phyloP scores from a whole-genome alignment of 2,113 vertebrate genomes.

The Henicopernis longicauda region DNA sequence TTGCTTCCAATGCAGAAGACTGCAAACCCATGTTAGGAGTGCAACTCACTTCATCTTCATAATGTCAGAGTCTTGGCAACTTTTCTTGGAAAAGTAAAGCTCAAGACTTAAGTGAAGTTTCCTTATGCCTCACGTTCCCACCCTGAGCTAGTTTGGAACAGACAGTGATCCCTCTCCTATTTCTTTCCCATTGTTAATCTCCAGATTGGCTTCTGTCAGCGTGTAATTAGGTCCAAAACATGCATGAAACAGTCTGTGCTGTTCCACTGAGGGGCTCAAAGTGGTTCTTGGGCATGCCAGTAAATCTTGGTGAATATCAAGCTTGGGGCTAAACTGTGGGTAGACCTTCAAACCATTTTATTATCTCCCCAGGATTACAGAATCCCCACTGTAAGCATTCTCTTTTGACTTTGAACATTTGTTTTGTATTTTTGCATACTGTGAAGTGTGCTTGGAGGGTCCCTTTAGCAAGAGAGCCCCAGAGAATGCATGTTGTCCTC shows the following conservation, averaged over 20 bases:
- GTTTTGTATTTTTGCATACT: background rate
- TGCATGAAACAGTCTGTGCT: background rate
- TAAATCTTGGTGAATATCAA: background rate
- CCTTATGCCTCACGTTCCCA: background rate
- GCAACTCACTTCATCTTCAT: slow-evolving; percentile 4
- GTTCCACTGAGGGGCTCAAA: background rate
- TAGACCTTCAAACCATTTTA: background rate
- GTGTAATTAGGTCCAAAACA: background rate
- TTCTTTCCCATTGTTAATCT: background rate
- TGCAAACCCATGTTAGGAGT: slow-evolving; percentile 24
- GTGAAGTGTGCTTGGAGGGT: background rate
- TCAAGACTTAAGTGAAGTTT: background rate
- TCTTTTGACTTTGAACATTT: background rate
- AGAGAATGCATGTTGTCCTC: background rate
- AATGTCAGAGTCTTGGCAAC: slow-evolving; percentile 29
- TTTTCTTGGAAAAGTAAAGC: slow-evolving; percentile 28
- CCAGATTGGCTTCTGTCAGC: background rate
- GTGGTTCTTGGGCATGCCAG: background rate
- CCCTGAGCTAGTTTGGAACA: background rate
- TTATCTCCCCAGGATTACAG: background rate
- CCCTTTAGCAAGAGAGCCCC: background rate
- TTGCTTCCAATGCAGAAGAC: background rate
- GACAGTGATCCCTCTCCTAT: background rate
- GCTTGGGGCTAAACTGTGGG: background rate
- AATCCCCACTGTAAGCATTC: background rate